These are phyloP conservation scores for Schizotus pectinicornis DNA, from an alignment of 2,888 invertebrate species.

Conservation along the genomic window DNA sequence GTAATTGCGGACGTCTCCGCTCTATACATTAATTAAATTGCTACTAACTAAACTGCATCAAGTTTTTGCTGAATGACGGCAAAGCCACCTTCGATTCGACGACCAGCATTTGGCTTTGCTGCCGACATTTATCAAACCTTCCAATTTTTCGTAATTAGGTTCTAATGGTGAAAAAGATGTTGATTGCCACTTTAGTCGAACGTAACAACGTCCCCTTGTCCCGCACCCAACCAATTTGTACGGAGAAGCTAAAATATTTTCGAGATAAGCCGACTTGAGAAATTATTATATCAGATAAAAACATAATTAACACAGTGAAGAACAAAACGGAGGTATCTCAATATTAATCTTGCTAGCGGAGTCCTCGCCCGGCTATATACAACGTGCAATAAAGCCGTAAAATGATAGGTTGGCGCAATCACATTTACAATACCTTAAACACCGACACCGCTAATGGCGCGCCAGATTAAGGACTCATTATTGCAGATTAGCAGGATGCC, in stretches of 20 bases:
- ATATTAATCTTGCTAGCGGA: constrained; percentile 20
- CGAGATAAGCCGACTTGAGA: constrained; percentile 20
- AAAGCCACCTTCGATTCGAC: background rate
- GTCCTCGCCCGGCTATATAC: constrained; percentile 1
- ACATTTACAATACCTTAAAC: constrained; percentile 24
- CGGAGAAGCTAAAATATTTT: constrained; percentile 22
- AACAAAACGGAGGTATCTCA: constrained; percentile 26
- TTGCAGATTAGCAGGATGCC: constrained; percentile 37
- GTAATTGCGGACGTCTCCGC: constrained; percentile 27
- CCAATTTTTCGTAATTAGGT: constrained; percentile 5
- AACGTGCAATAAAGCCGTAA: constrained; percentile 29
- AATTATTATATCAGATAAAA: constrained; percentile 29
- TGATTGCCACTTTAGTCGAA: no score
- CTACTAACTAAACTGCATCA: constrained; percentile 23
- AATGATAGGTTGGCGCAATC: constrained; percentile 27
- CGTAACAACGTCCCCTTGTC: no score
- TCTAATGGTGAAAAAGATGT: no score
- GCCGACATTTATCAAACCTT: constrained; percentile 13
- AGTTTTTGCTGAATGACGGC: constrained; percentile 15
- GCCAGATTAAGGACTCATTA: constrained; percentile 43
- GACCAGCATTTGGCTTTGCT: constrained; percentile 17
- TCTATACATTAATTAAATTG: constrained; percentile 27
- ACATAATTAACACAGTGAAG: constrained; percentile 28
- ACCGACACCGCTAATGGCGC: constrained; percentile 35
- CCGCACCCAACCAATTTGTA: constrained; percentile 10